A percentile compares a stretch with the other conserved stretches of the same genome.
phyloP scores from a whole-genome alignment of 2,888 invertebrate species.

The Kryphioiulus occultus region DNA sequence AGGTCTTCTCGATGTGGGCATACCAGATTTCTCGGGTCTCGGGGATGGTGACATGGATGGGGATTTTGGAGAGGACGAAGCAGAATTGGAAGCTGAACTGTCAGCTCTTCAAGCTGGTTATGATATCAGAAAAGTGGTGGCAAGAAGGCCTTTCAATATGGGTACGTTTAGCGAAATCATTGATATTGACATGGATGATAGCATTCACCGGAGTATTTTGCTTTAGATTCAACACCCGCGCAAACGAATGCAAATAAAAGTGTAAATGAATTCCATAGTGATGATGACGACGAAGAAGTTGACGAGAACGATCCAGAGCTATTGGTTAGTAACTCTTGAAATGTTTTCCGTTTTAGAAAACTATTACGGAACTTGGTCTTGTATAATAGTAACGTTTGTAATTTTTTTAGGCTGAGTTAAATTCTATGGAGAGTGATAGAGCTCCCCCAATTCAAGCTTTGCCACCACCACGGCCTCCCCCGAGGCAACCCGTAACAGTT shows the following conservation, averaged over 20 bases:
- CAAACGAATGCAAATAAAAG: background rate
- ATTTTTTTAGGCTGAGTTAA: conserved; percentile 8
- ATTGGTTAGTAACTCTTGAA: conserved; percentile 65
- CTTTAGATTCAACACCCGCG: background rate
- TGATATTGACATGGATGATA: background rate
- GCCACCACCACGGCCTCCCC: conserved; percentile 26
- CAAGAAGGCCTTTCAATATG: conserved; percentile 12
- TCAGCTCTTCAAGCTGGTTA: conserved; percentile 70
- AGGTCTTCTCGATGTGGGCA: conserved; percentile 74
- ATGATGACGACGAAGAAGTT: conserved; percentile 73
- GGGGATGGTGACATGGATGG: conserved; percentile 65
- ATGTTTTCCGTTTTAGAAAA: too few relatives aligned
- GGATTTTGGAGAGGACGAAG: conserved; percentile 68
- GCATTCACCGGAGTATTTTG: background rate
- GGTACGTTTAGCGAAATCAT: conserved; percentile 20
- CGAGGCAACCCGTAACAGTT: background rate
- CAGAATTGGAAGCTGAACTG: conserved; percentile 86
- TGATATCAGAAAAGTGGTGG: conserved; percentile 54
- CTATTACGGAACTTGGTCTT: background rate
- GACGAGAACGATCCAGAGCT: conserved; percentile 85
- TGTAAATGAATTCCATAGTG: conserved; percentile 61
- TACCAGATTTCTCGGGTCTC: conserved; percentile 60
- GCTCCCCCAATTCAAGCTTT: background rate
- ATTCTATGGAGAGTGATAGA: background rate
- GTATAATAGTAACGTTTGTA: background rate